Percentiles rank a stretch among this genome's conserved stretches.
Evolutionary conservation across 2,888 invertebrate genomes (phyloP).

Genomic region (Pristionchus entomophagus): DNA sequence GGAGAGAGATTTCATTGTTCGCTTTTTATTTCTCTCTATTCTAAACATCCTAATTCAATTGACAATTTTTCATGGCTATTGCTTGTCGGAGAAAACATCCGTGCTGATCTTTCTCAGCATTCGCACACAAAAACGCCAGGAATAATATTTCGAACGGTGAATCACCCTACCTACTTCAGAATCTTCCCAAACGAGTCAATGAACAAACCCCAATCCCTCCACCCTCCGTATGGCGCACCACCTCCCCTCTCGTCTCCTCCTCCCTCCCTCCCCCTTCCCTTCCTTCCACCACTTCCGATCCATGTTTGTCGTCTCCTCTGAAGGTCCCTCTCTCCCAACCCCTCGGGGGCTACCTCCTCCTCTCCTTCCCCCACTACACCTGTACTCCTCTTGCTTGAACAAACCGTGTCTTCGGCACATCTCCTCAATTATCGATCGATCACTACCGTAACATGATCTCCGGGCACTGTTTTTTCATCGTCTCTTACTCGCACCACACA

Average conservation of each 20-base stretch:
- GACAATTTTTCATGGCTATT: too few relatives aligned
- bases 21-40: too few relatives aligned
- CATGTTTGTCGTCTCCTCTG: conserved; percentile 35
- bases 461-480: background rate
- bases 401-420: background rate
- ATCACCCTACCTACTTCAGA: too few relatives aligned
- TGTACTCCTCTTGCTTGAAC: conserved; percentile 15
- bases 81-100: too few relatives aligned
- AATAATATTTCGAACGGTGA: too few relatives aligned
- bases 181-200: too few relatives aligned
- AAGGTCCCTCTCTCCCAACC: background rate
- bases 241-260: background rate
- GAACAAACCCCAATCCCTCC: background rate
- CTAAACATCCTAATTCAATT: too few relatives aligned
- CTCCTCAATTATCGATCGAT: conserved; percentile 5
- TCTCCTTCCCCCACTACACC: conserved; percentile 44
- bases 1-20: too few relatives aligned
- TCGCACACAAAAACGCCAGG: too few relatives aligned
- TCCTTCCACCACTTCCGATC: background rate
- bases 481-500: background rate
- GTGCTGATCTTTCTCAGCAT: too few relatives aligned
- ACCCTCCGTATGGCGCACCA: background rate
- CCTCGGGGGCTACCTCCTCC: conserved; percentile 2
- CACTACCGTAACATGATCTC: background rate
- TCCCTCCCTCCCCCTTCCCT: conserved; percentile 12